Evolutionary conservation across 2,113 vertebrate species (phyloP).

Genomic region (Cavia porcellus): DNA sequence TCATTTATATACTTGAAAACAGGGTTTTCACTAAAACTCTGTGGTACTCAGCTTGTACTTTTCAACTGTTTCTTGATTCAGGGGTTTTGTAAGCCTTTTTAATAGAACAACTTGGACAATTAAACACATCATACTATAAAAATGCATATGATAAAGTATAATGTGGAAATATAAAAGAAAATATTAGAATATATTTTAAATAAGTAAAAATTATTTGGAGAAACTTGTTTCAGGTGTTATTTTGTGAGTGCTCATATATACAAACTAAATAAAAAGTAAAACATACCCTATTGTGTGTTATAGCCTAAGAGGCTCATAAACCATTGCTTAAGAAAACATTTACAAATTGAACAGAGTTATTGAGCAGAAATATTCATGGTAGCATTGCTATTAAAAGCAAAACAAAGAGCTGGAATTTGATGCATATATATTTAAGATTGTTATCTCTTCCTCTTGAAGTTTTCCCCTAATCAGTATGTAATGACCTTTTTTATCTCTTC

Average conservation of each 20-base stretch:
- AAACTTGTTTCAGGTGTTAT: not conserved
- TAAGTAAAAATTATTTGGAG: not conserved
- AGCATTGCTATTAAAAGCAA: not conserved
- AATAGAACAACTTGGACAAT: not conserved
- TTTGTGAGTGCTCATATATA: not conserved
- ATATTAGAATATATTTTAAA: not conserved
- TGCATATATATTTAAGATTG: too few relatives aligned
- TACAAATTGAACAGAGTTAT: not conserved
- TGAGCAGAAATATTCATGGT: not conserved
- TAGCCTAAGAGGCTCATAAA: not conserved
- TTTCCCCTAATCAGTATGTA: too few relatives aligned
- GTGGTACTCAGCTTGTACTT: not conserved
- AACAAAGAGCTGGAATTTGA: not conserved
- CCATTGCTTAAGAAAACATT: not conserved
- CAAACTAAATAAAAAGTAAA: not conserved
- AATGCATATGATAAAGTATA: not conserved
- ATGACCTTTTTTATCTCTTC: too few relatives aligned
- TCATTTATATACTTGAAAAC: constrained; percentile 1
- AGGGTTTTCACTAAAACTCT: not conserved
- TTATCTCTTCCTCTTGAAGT: too few relatives aligned
- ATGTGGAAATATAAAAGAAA: not conserved
- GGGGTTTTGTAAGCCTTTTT: not conserved
- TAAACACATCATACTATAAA: not conserved
- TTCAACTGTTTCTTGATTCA: not conserved
- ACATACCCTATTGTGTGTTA: not conserved